Evolutionary conservation across 2,888 invertebrate species (phyloP).

Genomic region (Diarsia brunnea): DNA sequence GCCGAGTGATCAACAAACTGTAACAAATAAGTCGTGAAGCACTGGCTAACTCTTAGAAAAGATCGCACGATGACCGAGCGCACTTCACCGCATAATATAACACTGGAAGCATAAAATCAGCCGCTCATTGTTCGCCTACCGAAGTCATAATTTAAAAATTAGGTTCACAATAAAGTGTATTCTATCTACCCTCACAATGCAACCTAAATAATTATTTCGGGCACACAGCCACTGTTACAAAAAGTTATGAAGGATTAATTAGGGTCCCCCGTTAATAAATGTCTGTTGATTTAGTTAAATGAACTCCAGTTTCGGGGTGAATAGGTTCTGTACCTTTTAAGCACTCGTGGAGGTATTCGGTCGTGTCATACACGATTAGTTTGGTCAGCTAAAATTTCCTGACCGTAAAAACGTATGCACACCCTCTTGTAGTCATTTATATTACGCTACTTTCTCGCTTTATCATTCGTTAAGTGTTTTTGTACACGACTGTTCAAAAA

Average conservation of each 20-base stretch:
- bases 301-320: conserved; percentile 62
- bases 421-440: conserved; percentile 31
- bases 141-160: neutral
- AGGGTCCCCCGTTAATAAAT: conserved; percentile 65
- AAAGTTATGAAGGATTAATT: conserved; percentile 72
- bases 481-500: too few relatives aligned
- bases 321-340: conserved; percentile 64
- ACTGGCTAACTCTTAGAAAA: neutral
- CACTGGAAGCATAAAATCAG: neutral
- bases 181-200: conserved; percentile 62
- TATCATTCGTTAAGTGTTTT: neutral
- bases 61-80: neutral
- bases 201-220: conserved; percentile 74
- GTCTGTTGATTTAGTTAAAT: conserved; percentile 70
- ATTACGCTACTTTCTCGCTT: conserved; percentile 4
- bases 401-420: conserved; percentile 51
- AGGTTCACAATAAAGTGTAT: neutral
- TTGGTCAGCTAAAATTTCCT: conserved; percentile 55
- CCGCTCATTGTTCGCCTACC: neutral
- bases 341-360: conserved; percentile 53
- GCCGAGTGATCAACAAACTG: neutral
- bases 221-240: conserved; percentile 62
- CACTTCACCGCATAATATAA: too few relatives aligned
- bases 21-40: neutral
- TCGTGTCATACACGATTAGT: conserved; percentile 57